Base-by-base conservation (phyloP, 1,140 invertebrate genomes). In the Lysiphlebus fabarum region DNA sequence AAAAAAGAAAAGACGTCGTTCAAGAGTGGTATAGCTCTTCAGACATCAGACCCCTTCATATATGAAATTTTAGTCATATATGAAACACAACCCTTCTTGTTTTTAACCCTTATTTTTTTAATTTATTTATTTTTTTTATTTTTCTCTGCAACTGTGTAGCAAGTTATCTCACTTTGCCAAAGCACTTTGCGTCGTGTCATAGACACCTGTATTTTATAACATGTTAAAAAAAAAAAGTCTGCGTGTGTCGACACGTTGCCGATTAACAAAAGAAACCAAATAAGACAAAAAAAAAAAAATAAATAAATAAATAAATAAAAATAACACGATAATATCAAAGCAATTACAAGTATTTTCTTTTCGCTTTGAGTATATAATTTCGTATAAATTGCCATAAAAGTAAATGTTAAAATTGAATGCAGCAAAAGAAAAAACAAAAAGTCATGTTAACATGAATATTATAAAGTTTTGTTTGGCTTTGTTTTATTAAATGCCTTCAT, bases 11-110 rank as follows among this genome's bases (percentile, higher is more conserved):
- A 26, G 17, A 26, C 17, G 17, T 26, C 17, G 17, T 26, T 4
- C 17, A 26, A 26, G 17, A 26, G 17, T 26, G 17, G 17, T 26
- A n/a, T n/a, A 50, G 63, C 68, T 67, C 71, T 73, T 63, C 69
- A 72, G 67, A 72, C 68, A 69, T 61, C 67, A 73, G 69, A 72
- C 71, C 67, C 67, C 69, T 60, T 66, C 48, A 50, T n/a, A 50
- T 47, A 37, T 57, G 64, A 55, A 61, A 65, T 66, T 72, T 69
- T 72, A 65, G 66, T 69, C 68, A 71, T 65, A 70, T 41, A 43
- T 55, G 49, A 5, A 36, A 54, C 40, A 38, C 36, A 36, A 14
- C 56, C 40, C 45, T 14, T 10, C 41, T 50, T 10, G 4, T 8
- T 54, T 11, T 54, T 43, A 33, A 5, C 26, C 43, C 14, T 43